Percentiles rank a stretch among this genome's conserved stretches.
These are phyloP conservation scores for Hirtodrosophila alboralis DNA, from an alignment of 2,888 invertebrate species.

Conservation along the genomic window DNA sequence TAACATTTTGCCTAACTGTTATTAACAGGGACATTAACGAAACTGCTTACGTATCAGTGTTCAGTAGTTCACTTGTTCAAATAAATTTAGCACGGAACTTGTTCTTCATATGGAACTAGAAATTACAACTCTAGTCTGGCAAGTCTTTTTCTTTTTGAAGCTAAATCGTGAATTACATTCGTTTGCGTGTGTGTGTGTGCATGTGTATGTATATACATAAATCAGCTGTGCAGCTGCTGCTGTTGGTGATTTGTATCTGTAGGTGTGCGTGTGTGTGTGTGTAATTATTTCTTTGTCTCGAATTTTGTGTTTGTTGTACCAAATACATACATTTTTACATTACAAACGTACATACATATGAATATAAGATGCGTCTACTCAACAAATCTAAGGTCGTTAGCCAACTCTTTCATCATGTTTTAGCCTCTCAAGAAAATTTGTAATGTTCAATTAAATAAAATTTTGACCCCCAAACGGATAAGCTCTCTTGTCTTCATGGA, in stretches of 20 bases:
- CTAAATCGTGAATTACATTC: constrained; percentile 30
- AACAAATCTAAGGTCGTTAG: constrained; percentile 60
- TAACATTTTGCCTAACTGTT: too few relatives aligned
- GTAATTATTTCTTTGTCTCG: constrained; percentile 48
- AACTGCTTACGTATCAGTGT: too few relatives aligned
- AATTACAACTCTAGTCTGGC: neutral
- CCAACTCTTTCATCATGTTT: constrained; percentile 31
- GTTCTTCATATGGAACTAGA: too few relatives aligned
- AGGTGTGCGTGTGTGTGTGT: constrained; percentile 8
- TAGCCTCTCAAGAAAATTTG: constrained; percentile 6
- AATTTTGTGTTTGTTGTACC: constrained; percentile 37
- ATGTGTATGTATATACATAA: constrained; percentile 18
- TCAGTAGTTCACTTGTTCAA: too few relatives aligned
- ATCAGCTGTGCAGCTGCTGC: constrained; percentile 58
- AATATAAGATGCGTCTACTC: constrained; percentile 22
- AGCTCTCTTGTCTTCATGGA: constrained; percentile 6
- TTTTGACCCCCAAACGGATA: constrained; percentile 7
- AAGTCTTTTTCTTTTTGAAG: constrained; percentile 16
- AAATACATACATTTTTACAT: constrained; percentile 11
- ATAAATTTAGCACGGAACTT: too few relatives aligned
- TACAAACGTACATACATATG: neutral
- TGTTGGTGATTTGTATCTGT: constrained; percentile 1
- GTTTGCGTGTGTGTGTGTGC: constrained; percentile 6
- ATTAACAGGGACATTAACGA: too few relatives aligned
- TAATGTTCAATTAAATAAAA: constrained; percentile 25